Percentiles rank a stretch among this genome's conserved stretches.
Evolutionary conservation across 1,140 invertebrate genomes (phyloP).

Genomic region (Cydia pomonella): DNA sequence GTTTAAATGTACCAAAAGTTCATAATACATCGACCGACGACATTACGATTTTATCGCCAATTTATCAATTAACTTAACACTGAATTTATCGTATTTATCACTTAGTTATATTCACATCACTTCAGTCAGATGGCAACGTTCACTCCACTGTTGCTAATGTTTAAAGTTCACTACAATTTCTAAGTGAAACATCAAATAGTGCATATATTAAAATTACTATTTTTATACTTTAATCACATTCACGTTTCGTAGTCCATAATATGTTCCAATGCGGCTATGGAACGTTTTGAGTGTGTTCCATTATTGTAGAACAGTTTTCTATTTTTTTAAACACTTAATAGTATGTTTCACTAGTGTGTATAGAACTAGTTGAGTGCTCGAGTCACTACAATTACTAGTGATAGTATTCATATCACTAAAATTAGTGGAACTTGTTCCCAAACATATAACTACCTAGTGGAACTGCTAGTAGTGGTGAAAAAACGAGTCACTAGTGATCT

Average conservation of each 20-base stretch:
- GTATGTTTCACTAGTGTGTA: neutral
- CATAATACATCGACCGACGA: neutral
- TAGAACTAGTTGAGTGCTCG: neutral
- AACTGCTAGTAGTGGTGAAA: neutral
- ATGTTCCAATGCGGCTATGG: neutral
- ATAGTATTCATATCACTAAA: neutral
- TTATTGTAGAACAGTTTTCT: neutral
- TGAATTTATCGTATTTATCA: slow-evolving; percentile 9
- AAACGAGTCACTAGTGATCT: too few species aligned
- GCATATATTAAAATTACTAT: neutral
- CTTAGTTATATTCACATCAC: slow-evolving; percentile 18
- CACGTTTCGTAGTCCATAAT: neutral
- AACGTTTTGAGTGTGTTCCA: slow-evolving; percentile 2
- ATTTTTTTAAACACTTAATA: neutral
- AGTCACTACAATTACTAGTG: neutral
- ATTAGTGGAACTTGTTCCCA: neutral
- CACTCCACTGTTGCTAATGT: neutral
- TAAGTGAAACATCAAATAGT: slow-evolving; percentile 11
- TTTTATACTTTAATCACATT: slow-evolving; percentile 16
- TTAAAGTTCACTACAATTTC: neutral
- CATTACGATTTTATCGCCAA: neutral
- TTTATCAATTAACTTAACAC: slow-evolving; percentile 20
- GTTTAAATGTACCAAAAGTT: neutral
- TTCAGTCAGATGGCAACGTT: slow-evolving; percentile 4
- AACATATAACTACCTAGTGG: neutral